Percentiles rank a stretch among this genome's conserved stretches.
Conservation (phyloP, 1,140 invertebrate species). For the Metaphire vulgaris region DNA sequence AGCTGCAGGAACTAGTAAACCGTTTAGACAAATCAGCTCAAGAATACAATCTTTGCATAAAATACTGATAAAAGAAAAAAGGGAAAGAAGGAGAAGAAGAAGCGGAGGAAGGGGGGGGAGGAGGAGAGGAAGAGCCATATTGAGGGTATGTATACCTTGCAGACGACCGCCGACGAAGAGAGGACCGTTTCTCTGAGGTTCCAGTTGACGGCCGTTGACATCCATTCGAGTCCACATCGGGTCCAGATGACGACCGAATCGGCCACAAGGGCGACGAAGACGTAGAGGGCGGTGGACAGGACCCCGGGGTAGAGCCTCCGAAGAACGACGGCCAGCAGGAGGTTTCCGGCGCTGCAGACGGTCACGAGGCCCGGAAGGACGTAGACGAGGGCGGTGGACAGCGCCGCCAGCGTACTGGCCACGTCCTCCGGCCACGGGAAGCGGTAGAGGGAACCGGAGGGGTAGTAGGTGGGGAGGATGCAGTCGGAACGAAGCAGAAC, state of each 20-base stretch:
- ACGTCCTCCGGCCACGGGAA: slow-evolving; percentile 2
- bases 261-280: slow-evolving; percentile 38
- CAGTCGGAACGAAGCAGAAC: slow-evolving; percentile 1
- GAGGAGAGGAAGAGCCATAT: no score
- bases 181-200: slow-evolving; percentile 37
- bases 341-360: slow-evolving; percentile 42
- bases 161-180: slow-evolving; percentile 40
- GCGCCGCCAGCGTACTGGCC: not conserved
- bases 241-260: slow-evolving; percentile 43
- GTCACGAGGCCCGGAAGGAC: slow-evolving; percentile 41
- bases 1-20: no score
- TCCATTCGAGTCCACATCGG: slow-evolving; percentile 45
- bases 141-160: no score
- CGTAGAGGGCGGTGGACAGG: slow-evolving; percentile 49
- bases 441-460: not conserved
- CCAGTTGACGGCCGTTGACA: slow-evolving; percentile 19
- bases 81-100: no score
- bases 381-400: slow-evolving; percentile 27
- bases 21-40: no score
- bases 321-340: slow-evolving; percentile 37
- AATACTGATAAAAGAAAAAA: no score
- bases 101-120: no score
- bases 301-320: slow-evolving; percentile 38
- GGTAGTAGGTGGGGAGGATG: slow-evolving; percentile 12
- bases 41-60: no score